Percentiles rank a stretch among this genome's conserved stretches.
Conservation (phyloP, 1,140 invertebrate genomes). For the Dreissena rostriformis region DNA sequence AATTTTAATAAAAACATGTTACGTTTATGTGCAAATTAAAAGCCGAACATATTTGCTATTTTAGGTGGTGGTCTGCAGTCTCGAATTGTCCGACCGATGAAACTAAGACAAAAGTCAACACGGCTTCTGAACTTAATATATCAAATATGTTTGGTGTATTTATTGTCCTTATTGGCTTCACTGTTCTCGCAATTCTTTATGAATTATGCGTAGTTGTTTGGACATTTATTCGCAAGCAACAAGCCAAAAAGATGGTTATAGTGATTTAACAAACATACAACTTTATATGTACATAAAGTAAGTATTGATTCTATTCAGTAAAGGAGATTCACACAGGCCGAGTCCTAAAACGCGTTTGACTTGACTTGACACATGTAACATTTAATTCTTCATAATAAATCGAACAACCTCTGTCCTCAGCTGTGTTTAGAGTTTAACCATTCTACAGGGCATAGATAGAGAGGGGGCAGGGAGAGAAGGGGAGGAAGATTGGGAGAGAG, state of each 20-base stretch:
- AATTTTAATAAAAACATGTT: background rate
- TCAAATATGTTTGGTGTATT: constrained; percentile 98
- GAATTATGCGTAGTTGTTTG: constrained; percentile 96
- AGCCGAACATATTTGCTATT: background rate
- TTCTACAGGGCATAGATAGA: no score
- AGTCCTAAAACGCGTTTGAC: no score
- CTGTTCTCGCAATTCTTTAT: constrained; percentile 94
- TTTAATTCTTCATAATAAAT: no score
- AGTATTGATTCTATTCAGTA: no score
- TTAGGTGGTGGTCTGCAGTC: constrained; percentile 81
- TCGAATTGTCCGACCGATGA: constrained; percentile 92
- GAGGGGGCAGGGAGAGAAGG: no score
- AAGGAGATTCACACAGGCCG: no score
- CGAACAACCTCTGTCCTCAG: no score
- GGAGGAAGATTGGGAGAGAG: no score
- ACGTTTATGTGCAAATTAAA: no score
- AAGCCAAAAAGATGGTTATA: constrained; percentile 60
- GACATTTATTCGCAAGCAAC: constrained; percentile 84
- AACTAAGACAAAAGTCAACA: constrained; percentile 94
- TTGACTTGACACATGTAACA: no score
- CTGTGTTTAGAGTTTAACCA: no score
- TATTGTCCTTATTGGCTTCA: constrained; percentile 94
- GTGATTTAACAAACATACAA: constrained; percentile 6
- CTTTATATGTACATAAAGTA: background rate
- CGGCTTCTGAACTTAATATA: constrained; percentile 95